Base-by-base conservation (phyloP, 2,888 invertebrate species). In the Cenopis cana region DNA sequence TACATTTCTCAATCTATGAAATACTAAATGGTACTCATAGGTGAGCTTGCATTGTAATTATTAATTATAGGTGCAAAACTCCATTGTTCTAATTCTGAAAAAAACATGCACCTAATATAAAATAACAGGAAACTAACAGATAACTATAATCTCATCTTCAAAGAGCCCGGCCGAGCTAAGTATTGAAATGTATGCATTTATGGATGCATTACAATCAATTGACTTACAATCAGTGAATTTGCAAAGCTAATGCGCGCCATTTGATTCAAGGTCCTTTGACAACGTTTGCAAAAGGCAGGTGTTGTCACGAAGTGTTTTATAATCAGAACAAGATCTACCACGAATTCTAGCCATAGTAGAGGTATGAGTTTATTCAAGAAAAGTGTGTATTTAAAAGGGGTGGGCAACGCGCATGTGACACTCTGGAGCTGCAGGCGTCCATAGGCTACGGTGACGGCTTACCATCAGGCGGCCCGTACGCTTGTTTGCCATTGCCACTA, bases 131-230 rank as follows among this genome's bases (percentile, higher is more conserved):
- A 62, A 18, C 50, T 29, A 33, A 20, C 61, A 38, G n/a, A 20
- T 46, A 36, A 50, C 18, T 18, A 14, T 29, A 62, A 62, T 36
- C 20, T 17, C 29, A 66, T 50, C 52, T 64, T 52, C 59, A 68
- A 60, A 68, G 68, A 54, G 12, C 24, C 33, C 50, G 50, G 36
- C 60, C 29, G 24, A 17, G 20, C 59, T 46, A 36, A 62, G 10
- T 46, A 69, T 64, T 38, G 50, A 41, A 57, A 69, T 57, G 56
- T 18, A 69, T 64, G 50, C 64, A 69, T 64, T 56, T 62, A 69
- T 69, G 56, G 62, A 38, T 54, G 17, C 56, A 69, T 57, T 64
- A 57, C 56, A 64, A 57, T 64, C 64, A 69, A 62, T 69, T 69
- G 69, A 57, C 38, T 57, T 57, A 64, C 69, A 64, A 62, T 36